phyloP scores from a whole-genome alignment of 1,140 invertebrate species.

The Glossosoma conforme region DNA sequence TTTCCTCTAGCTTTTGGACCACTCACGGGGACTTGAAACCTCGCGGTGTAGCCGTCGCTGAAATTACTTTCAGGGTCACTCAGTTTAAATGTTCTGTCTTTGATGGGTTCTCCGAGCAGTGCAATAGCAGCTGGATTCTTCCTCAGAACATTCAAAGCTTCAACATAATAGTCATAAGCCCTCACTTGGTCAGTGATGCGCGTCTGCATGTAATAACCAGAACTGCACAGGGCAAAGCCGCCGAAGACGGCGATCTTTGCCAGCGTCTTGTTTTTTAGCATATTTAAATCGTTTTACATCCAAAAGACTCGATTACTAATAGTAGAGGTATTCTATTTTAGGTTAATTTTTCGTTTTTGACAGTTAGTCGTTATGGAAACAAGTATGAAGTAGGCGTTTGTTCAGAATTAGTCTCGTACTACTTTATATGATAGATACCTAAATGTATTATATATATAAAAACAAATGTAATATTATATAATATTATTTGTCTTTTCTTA shows the following conservation, averaged over 20 bases:
- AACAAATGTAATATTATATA: too few relatives aligned
- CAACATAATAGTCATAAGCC: constrained; percentile 52
- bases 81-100: constrained; percentile 54
- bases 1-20: constrained; percentile 56
- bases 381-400: too few relatives aligned
- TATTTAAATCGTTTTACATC: too few relatives aligned
- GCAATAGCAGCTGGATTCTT: constrained; percentile 51
- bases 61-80: constrained; percentile 50
- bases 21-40: constrained; percentile 55
- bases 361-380: too few relatives aligned
- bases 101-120: constrained; percentile 61
- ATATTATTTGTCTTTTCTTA: too few relatives aligned
- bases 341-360: too few relatives aligned
- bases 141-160: constrained; percentile 51
- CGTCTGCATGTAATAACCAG: constrained; percentile 35
- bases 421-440: too few relatives aligned
- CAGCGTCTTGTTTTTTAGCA: constrained; percentile 3
- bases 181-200: constrained; percentile 47
- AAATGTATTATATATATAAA: too few relatives aligned
- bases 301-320: too few relatives aligned
- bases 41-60: constrained; percentile 48
- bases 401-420: too few relatives aligned
- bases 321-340: too few relatives aligned
- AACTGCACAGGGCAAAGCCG: constrained; percentile 3
- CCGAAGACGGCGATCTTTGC: constrained; percentile 9